Percentiles rank a stretch among this genome's conserved stretches.
phyloP scores from a whole-genome alignment of 2,113 vertebrate species.

The Nematolebias whitei region DNA sequence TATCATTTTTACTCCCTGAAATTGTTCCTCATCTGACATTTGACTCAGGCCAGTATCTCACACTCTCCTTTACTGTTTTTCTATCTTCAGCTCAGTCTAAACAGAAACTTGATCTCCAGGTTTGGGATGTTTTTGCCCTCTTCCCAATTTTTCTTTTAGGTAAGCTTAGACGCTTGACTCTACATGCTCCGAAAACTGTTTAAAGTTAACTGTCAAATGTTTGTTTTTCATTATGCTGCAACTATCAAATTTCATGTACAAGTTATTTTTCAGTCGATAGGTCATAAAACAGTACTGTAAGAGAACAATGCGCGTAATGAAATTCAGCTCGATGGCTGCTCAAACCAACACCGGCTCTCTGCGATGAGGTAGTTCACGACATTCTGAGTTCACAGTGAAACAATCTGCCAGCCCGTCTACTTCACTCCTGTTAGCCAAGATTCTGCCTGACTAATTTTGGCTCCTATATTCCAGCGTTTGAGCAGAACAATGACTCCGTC shows the following conservation, averaged over 20 bases:
- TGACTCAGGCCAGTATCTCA: slow-evolving; percentile 44
- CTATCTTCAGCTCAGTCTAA: slow-evolving; percentile 13
- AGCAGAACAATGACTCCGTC: slow-evolving; percentile 69
- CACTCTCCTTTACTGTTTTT: background rate
- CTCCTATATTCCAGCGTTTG: slow-evolving; percentile 37
- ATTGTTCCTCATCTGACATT: slow-evolving; percentile 43
- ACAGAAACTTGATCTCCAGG: slow-evolving; percentile 32
- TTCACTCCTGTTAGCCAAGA: slow-evolving; percentile 47
- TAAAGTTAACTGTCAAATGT: slow-evolving; percentile 51
- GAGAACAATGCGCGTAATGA: slow-evolving; percentile 20
- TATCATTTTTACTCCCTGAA: slow-evolving; percentile 61
- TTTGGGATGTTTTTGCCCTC: slow-evolving; percentile 28
- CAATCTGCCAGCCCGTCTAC: slow-evolving; percentile 48
- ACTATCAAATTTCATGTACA: slow-evolving; percentile 45
- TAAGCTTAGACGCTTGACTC: slow-evolving; percentile 31
- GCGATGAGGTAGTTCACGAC: slow-evolving; percentile 22
- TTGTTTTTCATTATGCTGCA: slow-evolving; percentile 38
- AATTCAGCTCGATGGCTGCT: slow-evolving; percentile 24
- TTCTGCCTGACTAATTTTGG: slow-evolving; percentile 66
- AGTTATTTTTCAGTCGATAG: slow-evolving; percentile 22
- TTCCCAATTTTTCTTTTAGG: slow-evolving; percentile 26
- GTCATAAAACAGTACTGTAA: slow-evolving; percentile 33
- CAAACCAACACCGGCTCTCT: slow-evolving; percentile 42
- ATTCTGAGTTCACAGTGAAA: slow-evolving; percentile 39
- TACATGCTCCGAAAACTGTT: slow-evolving; percentile 32